Conservation (phyloP, 2,888 invertebrate species). For the Drosophila algonquin region DNA sequence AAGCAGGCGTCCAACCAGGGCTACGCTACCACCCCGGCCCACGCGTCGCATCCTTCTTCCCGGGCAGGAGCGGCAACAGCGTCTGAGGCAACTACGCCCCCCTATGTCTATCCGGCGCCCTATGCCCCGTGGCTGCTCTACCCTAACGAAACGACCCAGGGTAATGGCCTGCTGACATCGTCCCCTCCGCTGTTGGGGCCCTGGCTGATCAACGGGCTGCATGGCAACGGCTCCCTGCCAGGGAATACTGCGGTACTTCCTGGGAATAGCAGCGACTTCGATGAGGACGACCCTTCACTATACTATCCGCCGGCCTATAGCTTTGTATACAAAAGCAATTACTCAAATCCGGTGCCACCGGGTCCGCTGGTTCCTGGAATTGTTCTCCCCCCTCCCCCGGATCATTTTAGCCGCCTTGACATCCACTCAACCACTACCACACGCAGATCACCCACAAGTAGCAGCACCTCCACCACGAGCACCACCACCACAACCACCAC, state of each 20-base stretch:
- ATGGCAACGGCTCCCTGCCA: slow-evolving; percentile 79
- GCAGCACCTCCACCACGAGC: slow-evolving; percentile 41
- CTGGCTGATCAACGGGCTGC: slow-evolving; percentile 79
- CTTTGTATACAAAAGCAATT: slow-evolving; percentile 92
- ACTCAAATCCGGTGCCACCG: slow-evolving; percentile 90
- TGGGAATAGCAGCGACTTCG: slow-evolving; percentile 89
- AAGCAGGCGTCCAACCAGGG: slow-evolving; percentile 80
- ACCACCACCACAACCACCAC: slow-evolving; percentile 81
- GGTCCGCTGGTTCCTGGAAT: slow-evolving; percentile 95
- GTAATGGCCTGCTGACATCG: slow-evolving; percentile 67
- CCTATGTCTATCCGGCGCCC: slow-evolving; percentile 86
- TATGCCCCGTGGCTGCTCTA: slow-evolving; percentile 86
- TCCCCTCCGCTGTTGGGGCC: slow-evolving; percentile 71
- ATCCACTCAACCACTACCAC: slow-evolving; percentile 72
- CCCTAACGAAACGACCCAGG: slow-evolving; percentile 58
- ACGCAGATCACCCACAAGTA: slow-evolving; percentile 80
- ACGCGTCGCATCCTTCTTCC: slow-evolving; percentile 86
- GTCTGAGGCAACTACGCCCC: slow-evolving; percentile 77
- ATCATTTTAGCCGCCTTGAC: slow-evolving; percentile 91
- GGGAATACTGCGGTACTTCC: slow-evolving; percentile 38
- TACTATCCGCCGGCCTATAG: slow-evolving; percentile 96
- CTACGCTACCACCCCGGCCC: slow-evolving; percentile 75
- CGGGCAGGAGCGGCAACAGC: slow-evolving; percentile 85
- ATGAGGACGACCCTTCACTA: slow-evolving; percentile 95
- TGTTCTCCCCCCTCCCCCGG: slow-evolving; percentile 93